Base-by-base conservation (phyloP, 35 echinoderm and acorn worm species). In the Strongylocentrotus purpuratus region DNA sequence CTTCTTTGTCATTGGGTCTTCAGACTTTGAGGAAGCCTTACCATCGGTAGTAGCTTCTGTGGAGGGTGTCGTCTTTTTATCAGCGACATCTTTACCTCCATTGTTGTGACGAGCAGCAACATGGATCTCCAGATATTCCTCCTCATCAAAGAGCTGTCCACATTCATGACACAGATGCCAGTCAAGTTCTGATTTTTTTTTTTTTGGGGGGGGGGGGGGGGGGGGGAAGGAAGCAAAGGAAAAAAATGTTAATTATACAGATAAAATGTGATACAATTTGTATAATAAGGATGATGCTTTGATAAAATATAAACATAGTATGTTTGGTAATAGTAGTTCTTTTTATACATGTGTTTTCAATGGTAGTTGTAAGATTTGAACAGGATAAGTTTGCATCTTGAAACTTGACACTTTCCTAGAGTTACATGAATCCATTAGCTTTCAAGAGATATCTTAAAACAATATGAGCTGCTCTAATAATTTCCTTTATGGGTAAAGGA, bases 101-200 rank as follows among this genome's bases (percentile, higher is more conserved):
- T 28, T n/a, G 28, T 4, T 78, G 87, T 33, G 32, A 45, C 45
- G 33, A 14, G 32, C 87, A 41, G 87, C 87, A 89, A 89, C 87
- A 89, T 89, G 87, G 20, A 46, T 46, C 14, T 89, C 87, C 14
- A 89, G 87, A 4, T 17, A 17, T 89, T 33, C 87, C 31, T 89
- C 87, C 25, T 89, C 87, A 33, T 89, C 33, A 89, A 89, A 89
- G 45, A 89, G 87, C 33, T 89, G 87, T 89, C 87, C 87, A 89
- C 87, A 89, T 89, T 89, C 87, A 89, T 89, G 87, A 9, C 87
- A 89, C 12, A 89, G 87, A 46, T 89, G 32, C 33, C 32, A 89
- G 4, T 46, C 45, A 25, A 46, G 45, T 41, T 41, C 87, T 41
- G 87, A 46, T 18, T 35, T 89, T 45, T 41, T 13, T 20, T n/a